phyloP scores from a whole-genome alignment of 2,888 invertebrate species.

The Ectobius pallidus region DNA sequence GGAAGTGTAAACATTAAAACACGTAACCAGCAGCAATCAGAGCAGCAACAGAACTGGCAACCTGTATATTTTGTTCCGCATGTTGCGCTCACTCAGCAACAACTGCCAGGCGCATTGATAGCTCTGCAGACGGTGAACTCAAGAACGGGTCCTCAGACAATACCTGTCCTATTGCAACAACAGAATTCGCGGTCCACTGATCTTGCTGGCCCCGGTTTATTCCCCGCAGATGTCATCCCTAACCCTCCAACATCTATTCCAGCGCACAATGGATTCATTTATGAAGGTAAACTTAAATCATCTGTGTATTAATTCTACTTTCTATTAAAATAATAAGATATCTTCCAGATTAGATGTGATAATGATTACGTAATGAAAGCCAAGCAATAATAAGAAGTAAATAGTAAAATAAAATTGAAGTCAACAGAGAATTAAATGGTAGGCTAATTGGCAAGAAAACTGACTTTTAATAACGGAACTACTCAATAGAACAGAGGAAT shows the following conservation, averaged over 20 bases:
- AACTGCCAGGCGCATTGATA: neutral
- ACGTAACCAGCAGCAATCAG: neutral
- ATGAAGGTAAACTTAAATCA: constrained; percentile 1
- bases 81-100: neutral
- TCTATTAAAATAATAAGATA: too few relatives aligned
- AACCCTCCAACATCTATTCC: neutral
- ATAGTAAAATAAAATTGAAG: too few relatives aligned
- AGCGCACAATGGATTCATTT: neutral
- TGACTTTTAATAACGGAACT: too few relatives aligned
- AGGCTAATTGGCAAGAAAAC: too few relatives aligned
- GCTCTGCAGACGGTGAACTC: neutral
- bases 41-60: neutral
- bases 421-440: too few relatives aligned
- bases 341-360: too few relatives aligned
- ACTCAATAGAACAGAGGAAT: too few relatives aligned
- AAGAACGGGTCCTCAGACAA: neutral
- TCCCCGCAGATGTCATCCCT: neutral
- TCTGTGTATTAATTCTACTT: too few relatives aligned
- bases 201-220: neutral
- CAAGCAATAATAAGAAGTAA: too few relatives aligned
- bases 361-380: too few relatives aligned
- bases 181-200: neutral
- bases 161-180: neutral
- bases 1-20: neutral
- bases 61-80: constrained; percentile 6